Base-by-base conservation (phyloP, 2,797 vertebrate genomes). In the Enoplosus armatus region DNA sequence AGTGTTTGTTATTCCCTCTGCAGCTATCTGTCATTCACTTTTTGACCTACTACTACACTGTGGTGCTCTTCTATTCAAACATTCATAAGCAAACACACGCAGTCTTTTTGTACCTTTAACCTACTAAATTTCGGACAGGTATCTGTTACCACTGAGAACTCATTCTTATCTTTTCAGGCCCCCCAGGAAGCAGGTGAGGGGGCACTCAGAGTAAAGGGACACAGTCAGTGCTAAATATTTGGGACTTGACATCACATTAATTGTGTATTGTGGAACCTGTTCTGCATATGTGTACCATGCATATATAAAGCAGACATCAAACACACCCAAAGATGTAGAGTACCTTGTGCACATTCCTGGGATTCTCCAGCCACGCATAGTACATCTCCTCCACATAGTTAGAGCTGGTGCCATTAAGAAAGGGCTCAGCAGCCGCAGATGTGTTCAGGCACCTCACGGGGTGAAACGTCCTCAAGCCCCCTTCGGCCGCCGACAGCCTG, bases 341-440 rank as follows among this genome's bases (percentile, higher is more conserved):
- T 96, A 99, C 98, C 98, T 99, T 97, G 94, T 99, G 98, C 59
- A 99, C 98, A 86, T 95, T 98, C 92, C 94, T 96, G 81, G 98
- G 98, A 77, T 99, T 96, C 90, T 99, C 97, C 94, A 98, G 94
- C 98, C 98, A 99, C 0, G 97, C 95, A 63, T 92, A 95, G 93
- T 98, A 99, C 98, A 99, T 98, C 92, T 99, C 97, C 93, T 99
- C 97, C 92, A 99, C 93, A 80, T 99, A 99, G 94, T 97, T 99
- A 0, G 96, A 96, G 92, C 97, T 98, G 88, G 97, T 98, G 85
- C 97, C 97, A 33, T 96, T 99, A 18, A 99, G 95, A 87, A 98
- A 98, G 0, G 98, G 97, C 80, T 99, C 97, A 0, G 97, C 94
- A 68, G 96, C 93, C 73, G 95, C 96, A 0, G 97, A 95, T 8